Conservation (phyloP, 2,888 invertebrate genomes). For the Torymus aiolomorphi region DNA sequence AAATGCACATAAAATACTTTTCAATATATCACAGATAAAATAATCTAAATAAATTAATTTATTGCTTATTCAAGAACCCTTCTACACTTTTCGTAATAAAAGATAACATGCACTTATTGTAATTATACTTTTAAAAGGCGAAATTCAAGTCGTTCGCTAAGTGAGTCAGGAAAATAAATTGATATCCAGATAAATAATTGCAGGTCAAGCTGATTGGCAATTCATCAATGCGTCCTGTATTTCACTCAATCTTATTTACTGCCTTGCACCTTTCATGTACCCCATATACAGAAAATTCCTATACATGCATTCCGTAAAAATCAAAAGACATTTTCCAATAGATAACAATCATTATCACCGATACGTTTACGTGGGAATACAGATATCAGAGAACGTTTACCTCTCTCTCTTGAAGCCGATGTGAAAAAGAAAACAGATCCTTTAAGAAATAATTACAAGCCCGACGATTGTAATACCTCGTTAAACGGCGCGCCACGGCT, state of each 20-base stretch:
- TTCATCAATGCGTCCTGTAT: slow-evolving; percentile 12
- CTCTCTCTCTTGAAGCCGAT: too few relatives aligned
- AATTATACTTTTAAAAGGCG: too few relatives aligned
- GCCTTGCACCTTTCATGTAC: neutral
- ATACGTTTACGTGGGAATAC: slow-evolving; percentile 30
- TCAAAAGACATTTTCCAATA: slow-evolving; percentile 42
- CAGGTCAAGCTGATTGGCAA: slow-evolving; percentile 24
- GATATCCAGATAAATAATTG: slow-evolving; percentile 10
- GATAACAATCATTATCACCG: slow-evolving; percentile 23
- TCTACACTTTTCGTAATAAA: too few relatives aligned
- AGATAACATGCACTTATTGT: too few relatives aligned
- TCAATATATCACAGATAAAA: too few relatives aligned
- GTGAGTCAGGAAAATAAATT: slow-evolving; percentile 14
- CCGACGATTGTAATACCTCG: slow-evolving; percentile 38
- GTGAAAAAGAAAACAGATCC: slow-evolving; percentile 21
- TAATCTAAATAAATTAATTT: too few relatives aligned
- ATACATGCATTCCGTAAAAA: slow-evolving; percentile 7
- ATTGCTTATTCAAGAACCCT: too few relatives aligned
- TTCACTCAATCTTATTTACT: slow-evolving; percentile 24
- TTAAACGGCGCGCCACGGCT: neutral
- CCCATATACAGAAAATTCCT: neutral
- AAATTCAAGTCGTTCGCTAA: too few relatives aligned
- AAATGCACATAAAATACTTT: too few relatives aligned
- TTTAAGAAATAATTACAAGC: slow-evolving; percentile 50
- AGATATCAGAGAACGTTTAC: too few relatives aligned